Evolutionary conservation across 2,113 vertebrate genomes (phyloP), one percentile per base, ranked within the genome.

Genomic region (Mirza zaza): DNA sequence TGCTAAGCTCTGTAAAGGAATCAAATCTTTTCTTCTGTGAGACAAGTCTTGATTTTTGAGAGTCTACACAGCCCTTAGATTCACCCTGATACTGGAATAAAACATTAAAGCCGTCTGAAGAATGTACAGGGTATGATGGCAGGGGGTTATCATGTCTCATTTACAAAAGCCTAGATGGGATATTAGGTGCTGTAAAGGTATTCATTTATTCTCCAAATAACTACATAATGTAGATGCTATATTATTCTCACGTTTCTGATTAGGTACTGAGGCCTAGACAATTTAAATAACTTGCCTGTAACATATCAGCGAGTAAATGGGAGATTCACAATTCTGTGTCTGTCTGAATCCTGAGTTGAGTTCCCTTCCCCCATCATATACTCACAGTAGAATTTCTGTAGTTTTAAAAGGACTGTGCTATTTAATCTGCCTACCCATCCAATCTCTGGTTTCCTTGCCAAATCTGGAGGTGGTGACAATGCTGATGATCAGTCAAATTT

Each of bases 341-440:
- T 86, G 0, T 70, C n/a, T 73, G 34, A 65, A 55, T 67, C 20
- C 52, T 23, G 32, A 89, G 23, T 59, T 45, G 23, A 29, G 55
- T 7, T 0, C 12, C 7, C 2, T 57, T 23, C 2, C 2, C 1
- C 20, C 0, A 17, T 3, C 25, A 80, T 8, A n/a, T 2, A 21
- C 10, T 45, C 42, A 10, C 27, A 17, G 18, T 5, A 42, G 23
- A 48, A 63, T 12, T 59, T 15, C 8, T 61, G 27, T 25, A 12
- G 15, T 57, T 71, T 82, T 48, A 5, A 39, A 67, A 75, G 39
- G 0, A 10, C 12, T 17, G 1, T 27, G 29, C 48, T 61, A 3
- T 57, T 55, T 55, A 20, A 59, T 81, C 70, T 81, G 20, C 36
- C 52, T 18, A 0, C 0, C 8, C 8, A 15, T 4, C 27, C 29